A percentile compares a stretch with the other conserved stretches of the same genome.
These are phyloP conservation scores for Peromyscus maniculatus DNA, from an alignment of 2,113 vertebrate species.

Conservation along the genomic window DNA sequence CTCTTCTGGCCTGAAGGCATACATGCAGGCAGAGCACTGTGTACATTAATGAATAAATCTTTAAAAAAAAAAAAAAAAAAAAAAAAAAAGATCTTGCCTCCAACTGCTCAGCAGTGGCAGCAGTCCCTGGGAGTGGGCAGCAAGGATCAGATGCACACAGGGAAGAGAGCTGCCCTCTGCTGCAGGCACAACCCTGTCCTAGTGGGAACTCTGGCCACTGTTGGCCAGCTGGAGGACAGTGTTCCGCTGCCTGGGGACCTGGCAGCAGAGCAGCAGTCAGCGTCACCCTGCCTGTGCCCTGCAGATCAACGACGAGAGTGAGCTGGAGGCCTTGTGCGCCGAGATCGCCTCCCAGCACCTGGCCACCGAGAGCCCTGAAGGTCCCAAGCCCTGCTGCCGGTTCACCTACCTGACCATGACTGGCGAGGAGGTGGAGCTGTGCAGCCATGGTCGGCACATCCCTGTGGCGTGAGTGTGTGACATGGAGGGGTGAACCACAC, in stretches of 20 bases:
- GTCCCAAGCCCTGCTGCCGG: slow-evolving; percentile 95
- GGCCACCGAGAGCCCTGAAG: slow-evolving; percentile 95
- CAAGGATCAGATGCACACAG: background rate
- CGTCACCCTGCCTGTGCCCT: accelerated
- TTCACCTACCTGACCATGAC: slow-evolving; percentile 97
- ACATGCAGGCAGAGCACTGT: too few relatives aligned
- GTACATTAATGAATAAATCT: too few relatives aligned
- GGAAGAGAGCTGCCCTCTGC: background rate
- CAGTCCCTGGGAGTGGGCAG: background rate
- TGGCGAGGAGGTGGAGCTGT: slow-evolving; percentile 97
- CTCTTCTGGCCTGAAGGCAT: too few relatives aligned
- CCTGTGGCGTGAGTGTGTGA: slow-evolving; percentile 90
- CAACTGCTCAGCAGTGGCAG: background rate
- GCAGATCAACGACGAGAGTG: slow-evolving; percentile 94
- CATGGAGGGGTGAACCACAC: background rate
- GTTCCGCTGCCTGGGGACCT: background rate
- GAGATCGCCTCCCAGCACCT: slow-evolving; percentile 97
- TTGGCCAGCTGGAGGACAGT: background rate
- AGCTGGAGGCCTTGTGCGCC: slow-evolving; percentile 95
- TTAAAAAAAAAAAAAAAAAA: too few relatives aligned
- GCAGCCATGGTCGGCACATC: slow-evolving; percentile 93
- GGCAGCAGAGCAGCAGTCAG: background rate
- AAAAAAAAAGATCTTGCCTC: background rate
- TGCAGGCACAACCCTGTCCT: background rate
- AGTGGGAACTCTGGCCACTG: background rate